phyloP scores from a whole-genome alignment of 2,113 vertebrate species.

The Aythya baeri region DNA sequence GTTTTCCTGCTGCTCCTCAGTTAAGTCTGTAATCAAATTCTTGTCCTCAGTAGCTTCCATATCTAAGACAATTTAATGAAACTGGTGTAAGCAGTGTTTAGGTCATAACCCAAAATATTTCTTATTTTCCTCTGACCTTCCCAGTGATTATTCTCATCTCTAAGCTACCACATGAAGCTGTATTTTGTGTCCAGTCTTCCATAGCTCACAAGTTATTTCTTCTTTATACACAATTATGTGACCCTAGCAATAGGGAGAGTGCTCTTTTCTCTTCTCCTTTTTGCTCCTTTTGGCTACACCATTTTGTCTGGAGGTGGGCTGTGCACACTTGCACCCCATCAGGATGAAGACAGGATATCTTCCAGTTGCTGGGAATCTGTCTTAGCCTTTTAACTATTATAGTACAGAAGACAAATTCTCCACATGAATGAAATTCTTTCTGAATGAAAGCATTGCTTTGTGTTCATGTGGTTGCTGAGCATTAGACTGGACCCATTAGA shows the following conservation, averaged over 20 bases:
- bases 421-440: not conserved
- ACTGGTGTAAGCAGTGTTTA: not conserved
- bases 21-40: not conserved
- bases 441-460: not conserved
- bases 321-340: not conserved
- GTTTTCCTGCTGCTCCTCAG: not conserved
- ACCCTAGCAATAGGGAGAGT: not conserved
- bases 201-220: not conserved
- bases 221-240: not conserved
- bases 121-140: not conserved
- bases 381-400: not conserved
- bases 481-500: not conserved
- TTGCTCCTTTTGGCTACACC: accelerated
- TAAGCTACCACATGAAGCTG: not conserved
- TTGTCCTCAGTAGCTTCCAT: not conserved
- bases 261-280: not conserved
- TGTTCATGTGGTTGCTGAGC: not conserved
- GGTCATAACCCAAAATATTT: not conserved
- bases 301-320: not conserved
- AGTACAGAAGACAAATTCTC: not conserved
- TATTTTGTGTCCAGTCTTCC: not conserved
- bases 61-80: not conserved
- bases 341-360: not conserved
- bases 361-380: not conserved
- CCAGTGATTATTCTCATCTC: not conserved